phyloP scores from a whole-genome alignment of 92 coral and sea anemone genomes.

The Heliopora coerulea region DNA sequence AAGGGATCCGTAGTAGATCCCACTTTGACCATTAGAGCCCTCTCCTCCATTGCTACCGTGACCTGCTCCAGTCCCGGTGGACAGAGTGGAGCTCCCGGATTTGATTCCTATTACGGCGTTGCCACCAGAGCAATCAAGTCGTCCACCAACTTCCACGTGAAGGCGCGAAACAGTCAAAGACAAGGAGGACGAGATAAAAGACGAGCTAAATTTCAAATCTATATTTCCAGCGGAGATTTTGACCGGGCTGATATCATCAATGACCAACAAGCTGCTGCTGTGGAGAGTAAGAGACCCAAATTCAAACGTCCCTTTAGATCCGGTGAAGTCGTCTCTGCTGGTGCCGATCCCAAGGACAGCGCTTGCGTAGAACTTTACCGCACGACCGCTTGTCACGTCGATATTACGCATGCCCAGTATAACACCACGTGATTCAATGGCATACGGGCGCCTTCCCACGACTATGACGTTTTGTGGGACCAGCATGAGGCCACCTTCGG shows the following conservation, averaged over 20 bases:
- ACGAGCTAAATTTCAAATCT: conserved; percentile 72
- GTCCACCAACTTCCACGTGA: conserved; percentile 86
- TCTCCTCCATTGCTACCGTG: conserved; percentile 89
- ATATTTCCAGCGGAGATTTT: conserved; percentile 71
- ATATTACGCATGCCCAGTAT: conserved; percentile 56
- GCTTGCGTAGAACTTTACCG: conserved; percentile 49
- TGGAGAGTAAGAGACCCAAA: conserved; percentile 71
- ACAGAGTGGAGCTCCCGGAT: conserved; percentile 56
- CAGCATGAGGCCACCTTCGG: conserved; percentile 11
- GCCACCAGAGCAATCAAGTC: conserved; percentile 78
- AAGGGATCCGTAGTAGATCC: conserved; percentile 77
- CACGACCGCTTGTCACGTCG: conserved; percentile 47
- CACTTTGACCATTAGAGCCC: conserved; percentile 61
- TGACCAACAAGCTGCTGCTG: conserved; percentile 77
- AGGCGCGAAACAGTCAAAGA: conserved; percentile 66
- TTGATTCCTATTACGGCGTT: conserved; percentile 53
- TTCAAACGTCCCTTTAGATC: conserved; percentile 56
- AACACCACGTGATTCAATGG: conserved; percentile 58
- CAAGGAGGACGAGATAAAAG: conserved; percentile 64
- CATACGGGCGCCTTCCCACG: conserved; percentile 21
- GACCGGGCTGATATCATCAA: conserved; percentile 68
- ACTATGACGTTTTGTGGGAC: conserved; percentile 29
- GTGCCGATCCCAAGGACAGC: conserved; percentile 40
- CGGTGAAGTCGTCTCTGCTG: conserved; percentile 2
- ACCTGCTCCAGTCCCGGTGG: conserved; percentile 84